Percentiles rank a stretch among this genome's conserved stretches.
Evolutionary conservation across 2,888 invertebrate genomes (phyloP).

Genomic region (Eledona agricola): DNA sequence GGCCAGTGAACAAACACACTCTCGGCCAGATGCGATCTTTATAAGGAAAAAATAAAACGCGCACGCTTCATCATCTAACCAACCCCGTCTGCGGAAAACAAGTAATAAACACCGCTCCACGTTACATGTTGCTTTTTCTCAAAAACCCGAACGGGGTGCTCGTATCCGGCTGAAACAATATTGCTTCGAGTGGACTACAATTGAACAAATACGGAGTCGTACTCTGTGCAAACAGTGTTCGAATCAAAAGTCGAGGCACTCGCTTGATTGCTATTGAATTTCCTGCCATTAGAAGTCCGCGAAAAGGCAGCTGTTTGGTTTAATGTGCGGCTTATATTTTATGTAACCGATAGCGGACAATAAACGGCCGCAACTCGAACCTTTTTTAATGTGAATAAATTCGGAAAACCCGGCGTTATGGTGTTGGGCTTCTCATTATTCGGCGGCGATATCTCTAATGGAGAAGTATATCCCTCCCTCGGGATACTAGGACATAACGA

Average conservation of each 20-base stretch:
- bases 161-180: slow-evolving; percentile 36
- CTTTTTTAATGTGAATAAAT: slow-evolving; percentile 28
- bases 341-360: slow-evolving; percentile 27
- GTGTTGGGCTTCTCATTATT: slow-evolving; percentile 28
- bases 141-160: too few species aligned
- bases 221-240: slow-evolving; percentile 18
- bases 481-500: slow-evolving; percentile 36
- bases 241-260: slow-evolving; percentile 20
- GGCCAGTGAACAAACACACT: slow-evolving; percentile 30
- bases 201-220: slow-evolving; percentile 21
- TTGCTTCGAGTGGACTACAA: slow-evolving; percentile 32
- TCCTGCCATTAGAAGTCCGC: slow-evolving; percentile 31
- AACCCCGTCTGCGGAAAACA: neutral
- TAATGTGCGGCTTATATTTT: slow-evolving; percentile 22
- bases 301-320: slow-evolving; percentile 27
- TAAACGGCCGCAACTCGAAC: slow-evolving; percentile 30
- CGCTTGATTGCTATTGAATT: slow-evolving; percentile 32
- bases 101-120: slow-evolving; percentile 8
- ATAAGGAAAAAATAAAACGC: slow-evolving; percentile 19
- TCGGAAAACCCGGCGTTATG: slow-evolving; percentile 2
- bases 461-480: slow-evolving; percentile 38
- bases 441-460: slow-evolving; percentile 36
- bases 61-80: slow-evolving; percentile 17
- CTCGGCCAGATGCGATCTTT: slow-evolving; percentile 6
- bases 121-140: too few species aligned